phyloP scores from a whole-genome alignment of 2,113 vertebrate genomes.

The Narcine bancroftii region DNA sequence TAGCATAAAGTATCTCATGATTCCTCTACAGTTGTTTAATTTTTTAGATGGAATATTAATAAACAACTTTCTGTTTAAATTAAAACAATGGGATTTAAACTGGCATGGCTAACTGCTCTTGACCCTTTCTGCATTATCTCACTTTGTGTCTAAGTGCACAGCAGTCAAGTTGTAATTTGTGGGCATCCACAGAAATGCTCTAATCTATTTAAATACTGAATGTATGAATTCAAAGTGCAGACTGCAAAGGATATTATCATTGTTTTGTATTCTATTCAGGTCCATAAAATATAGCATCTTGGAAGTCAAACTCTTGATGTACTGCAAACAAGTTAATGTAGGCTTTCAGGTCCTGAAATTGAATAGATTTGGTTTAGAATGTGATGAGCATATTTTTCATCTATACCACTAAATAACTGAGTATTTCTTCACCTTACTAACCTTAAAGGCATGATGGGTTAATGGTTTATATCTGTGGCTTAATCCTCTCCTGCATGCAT shows the following conservation, averaged over 20 bases:
- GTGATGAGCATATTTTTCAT: background rate
- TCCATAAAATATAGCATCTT: background rate
- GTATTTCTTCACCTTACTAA: conserved; percentile 42
- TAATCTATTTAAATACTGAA: conserved; percentile 3
- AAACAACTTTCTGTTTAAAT: background rate
- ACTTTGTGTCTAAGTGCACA: too few relatives aligned
- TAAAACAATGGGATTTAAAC: background rate
- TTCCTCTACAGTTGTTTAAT: background rate
- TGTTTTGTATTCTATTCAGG: background rate
- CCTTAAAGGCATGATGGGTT: conserved; percentile 76
- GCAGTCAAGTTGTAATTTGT: background rate
- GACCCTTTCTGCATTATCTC: background rate
- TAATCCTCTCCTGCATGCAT: conserved; percentile 95
- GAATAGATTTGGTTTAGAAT: background rate
- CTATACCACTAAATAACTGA: background rate
- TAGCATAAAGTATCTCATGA: background rate
- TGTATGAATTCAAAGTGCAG: background rate
- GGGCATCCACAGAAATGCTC: conserved; percentile 11
- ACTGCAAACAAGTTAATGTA: background rate
- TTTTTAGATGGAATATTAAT: conserved; percentile 13
- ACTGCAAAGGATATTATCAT: background rate
- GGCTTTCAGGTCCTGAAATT: background rate
- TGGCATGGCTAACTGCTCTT: background rate
- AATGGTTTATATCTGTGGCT: conserved; percentile 59
- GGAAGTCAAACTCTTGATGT: background rate